Evolutionary conservation across 2,797 vertebrate species (phyloP).

Genomic region (Artibeus jamaicensis): DNA sequence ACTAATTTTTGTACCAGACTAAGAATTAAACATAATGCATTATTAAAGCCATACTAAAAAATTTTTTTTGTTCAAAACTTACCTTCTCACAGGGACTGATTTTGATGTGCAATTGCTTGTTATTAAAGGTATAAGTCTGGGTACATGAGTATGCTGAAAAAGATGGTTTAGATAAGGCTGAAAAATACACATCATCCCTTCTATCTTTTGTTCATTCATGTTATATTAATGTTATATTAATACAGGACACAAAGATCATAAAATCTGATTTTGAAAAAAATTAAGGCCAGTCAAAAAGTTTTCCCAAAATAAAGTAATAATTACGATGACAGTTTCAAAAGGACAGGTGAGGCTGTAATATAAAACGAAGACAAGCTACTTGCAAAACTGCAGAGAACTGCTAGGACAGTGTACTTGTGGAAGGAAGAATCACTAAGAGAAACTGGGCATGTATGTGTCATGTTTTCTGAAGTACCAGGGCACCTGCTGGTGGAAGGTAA

Average conservation of each 20-base stretch:
- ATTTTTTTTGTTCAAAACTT: slow-evolving; percentile 64
- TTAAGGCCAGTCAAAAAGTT: background rate
- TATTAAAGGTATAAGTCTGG: slow-evolving; percentile 96
- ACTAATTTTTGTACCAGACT: background rate
- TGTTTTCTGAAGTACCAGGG: background rate
- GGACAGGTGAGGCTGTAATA: background rate
- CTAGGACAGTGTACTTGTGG: background rate
- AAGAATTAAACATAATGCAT: slow-evolving; percentile 23
- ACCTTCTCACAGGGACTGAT: slow-evolving; percentile 97
- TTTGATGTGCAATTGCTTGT: slow-evolving; percentile 98
- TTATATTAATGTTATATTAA: background rate
- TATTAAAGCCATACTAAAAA: background rate
- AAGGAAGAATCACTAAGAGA: background rate
- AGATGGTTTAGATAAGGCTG: slow-evolving; percentile 62
- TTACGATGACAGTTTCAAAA: background rate
- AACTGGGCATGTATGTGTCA: background rate
- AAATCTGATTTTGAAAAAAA: slow-evolving; percentile 19
- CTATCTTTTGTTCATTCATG: slow-evolving; percentile 5
- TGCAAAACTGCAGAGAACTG: background rate
- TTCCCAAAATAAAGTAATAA: background rate
- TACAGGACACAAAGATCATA: background rate
- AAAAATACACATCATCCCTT: slow-evolving; percentile 29
- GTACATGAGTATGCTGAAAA: slow-evolving; percentile 95
- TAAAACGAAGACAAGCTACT: background rate
- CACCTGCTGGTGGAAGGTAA: background rate